Conservation (phyloP, 2,888 invertebrate species). For the Linnaemya vulpina region DNA sequence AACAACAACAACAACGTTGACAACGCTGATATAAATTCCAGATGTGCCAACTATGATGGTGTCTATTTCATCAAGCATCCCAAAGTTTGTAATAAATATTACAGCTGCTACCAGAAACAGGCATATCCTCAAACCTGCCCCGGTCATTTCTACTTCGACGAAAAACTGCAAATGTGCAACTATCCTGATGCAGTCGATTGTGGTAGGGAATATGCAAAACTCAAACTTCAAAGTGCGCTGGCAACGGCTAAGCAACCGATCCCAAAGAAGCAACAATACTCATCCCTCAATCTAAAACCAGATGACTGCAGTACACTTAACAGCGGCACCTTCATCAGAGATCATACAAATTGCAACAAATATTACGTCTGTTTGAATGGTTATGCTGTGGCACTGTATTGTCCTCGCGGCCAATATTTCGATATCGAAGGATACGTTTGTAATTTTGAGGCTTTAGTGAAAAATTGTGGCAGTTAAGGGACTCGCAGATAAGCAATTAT, state of each 20-base stretch:
- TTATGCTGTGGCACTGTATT: constrained; percentile 46
- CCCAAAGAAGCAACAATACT: not conserved
- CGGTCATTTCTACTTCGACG: constrained; percentile 61
- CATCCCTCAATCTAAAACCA: not conserved
- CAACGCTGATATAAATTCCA: not conserved
- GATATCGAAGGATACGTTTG: constrained; percentile 61
- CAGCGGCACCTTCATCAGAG: constrained; percentile 65
- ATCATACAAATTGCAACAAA: constrained; percentile 59
- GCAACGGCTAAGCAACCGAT: not conserved
- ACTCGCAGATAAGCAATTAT: not conserved
- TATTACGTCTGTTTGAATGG: constrained; percentile 68
- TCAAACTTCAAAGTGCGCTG: not conserved
- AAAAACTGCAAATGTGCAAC: constrained; percentile 61
- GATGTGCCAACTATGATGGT: constrained; percentile 49
- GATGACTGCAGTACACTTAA: not conserved
- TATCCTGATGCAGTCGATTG: constrained; percentile 64
- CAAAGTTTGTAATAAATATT: constrained; percentile 64
- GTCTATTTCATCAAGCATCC: constrained; percentile 64
- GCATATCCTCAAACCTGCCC: constrained; percentile 66
- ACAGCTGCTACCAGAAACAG: constrained; percentile 56
- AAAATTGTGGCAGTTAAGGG: constrained; percentile 26
- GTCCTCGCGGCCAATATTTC: constrained; percentile 65
- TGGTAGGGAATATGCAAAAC: not conserved
- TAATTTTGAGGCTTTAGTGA: constrained; percentile 61
- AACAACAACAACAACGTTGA: not conserved